Evolutionary conservation across 1,140 invertebrate genomes (phyloP), one percentile per base, ranked within the genome.

Genomic region (Harpegnathos saltator): DNA sequence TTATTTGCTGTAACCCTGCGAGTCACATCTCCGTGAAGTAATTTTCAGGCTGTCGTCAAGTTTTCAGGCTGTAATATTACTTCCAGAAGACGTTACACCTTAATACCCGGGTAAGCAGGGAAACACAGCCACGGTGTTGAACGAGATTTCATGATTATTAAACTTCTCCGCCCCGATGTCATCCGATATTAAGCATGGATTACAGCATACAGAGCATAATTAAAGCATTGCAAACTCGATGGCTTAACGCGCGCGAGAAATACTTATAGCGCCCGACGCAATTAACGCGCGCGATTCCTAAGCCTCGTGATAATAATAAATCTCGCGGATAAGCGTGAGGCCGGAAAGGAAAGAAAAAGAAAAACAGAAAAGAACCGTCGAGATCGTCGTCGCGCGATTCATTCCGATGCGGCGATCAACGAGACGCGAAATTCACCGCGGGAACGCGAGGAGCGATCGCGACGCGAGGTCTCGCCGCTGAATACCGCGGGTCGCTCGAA

Each of bases 131-230:
- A 80, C 17, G 75, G 75, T 80, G 75, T 80, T 80, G 75, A 80
- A 80, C 75, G 75, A 80, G 75, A 80, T 80, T 80, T 80, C 75
- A 80, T 80, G 75, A 80, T 80, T 80, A 80, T 80, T 80, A 80
- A 80, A 80, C 65, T 80, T 80, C 75, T 69, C 33, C 65, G 75
- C 65, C 38, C 65, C 75, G 73, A 26, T 62, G 75, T n/a, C n/a
- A n/a, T 69, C 65, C 75, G 65, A 80, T 80, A 80, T 80, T 80
- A 80, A 80, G 75, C 75, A 80, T 80, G 75, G 75, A 80, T 80
- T 80, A 71, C 54, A 71, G 75, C 65, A 80, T 80, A 80, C 75
- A 54, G 65, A 71, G 75, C 65, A 80, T 80, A 80, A 80, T 80
- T 80, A 80, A 80, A 80, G 65, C 75, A 80, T 80, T 71, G 65